These are phyloP conservation scores for Falcaria lacertinaria DNA, from an alignment of 2,888 invertebrate species.

Conservation along the genomic window DNA sequence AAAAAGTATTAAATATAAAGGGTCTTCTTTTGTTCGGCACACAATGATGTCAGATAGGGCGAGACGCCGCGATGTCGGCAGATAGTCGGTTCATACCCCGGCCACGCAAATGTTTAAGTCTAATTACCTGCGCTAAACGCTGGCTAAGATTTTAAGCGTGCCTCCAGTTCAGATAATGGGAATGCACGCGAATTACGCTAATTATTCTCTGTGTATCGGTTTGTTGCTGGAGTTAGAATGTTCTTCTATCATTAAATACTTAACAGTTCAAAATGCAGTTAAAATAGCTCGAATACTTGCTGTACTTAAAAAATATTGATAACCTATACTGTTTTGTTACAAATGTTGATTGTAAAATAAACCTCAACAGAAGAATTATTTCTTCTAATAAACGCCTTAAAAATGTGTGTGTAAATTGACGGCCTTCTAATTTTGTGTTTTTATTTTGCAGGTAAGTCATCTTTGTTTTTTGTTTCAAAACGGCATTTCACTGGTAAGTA, in stretches of 20 bases:
- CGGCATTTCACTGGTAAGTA: too few relatives aligned
- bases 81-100: constrained; percentile 52
- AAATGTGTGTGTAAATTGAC: too few relatives aligned
- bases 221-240: constrained; percentile 16
- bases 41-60: constrained; percentile 39
- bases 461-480: too few relatives aligned
- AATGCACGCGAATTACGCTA: constrained; percentile 14
- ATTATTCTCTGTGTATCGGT: constrained; percentile 11
- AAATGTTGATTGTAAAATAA: too few relatives aligned
- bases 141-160: constrained; percentile 21
- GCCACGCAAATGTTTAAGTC: constrained; percentile 52
- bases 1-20: constrained; percentile 26
- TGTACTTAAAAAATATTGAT: too few relatives aligned
- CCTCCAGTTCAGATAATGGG: constrained; percentile 28
- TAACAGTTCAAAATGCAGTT: too few relatives aligned
- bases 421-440: constrained; percentile 4
- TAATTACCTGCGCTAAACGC: constrained; percentile 55
- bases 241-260: too few relatives aligned
- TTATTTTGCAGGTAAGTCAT: constrained; percentile 43
- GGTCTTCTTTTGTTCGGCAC: constrained; percentile 46
- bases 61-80: constrained; percentile 58
- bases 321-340: too few relatives aligned
- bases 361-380: too few relatives aligned
- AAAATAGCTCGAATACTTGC: too few relatives aligned
- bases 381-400: too few relatives aligned